Evolutionary conservation across 2,888 invertebrate genomes (phyloP).

Genomic region (Apamea anceps): DNA sequence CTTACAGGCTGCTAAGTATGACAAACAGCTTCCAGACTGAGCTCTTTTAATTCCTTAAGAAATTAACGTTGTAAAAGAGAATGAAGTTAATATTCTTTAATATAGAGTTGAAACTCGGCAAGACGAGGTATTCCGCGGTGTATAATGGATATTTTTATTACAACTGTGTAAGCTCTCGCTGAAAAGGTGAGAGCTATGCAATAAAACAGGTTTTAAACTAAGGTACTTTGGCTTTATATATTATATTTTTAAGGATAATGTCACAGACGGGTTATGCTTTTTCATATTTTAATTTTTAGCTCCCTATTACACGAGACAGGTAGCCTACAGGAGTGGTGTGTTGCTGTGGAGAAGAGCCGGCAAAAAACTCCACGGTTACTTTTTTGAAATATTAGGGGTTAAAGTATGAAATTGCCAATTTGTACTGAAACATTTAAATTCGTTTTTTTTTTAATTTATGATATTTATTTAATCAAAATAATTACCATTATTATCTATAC

Average conservation of each 20-base stretch:
- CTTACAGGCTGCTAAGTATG: neutral
- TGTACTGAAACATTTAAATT: too few species aligned
- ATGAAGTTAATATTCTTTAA: constrained; percentile 37
- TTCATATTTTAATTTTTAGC: neutral
- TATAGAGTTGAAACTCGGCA: constrained; percentile 41
- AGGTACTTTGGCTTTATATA: constrained; percentile 28
- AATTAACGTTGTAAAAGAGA: constrained; percentile 40
- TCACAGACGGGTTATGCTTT: neutral
- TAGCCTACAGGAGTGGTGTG: too few species aligned
- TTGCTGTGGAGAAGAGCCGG: too few species aligned
- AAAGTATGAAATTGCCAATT: too few species aligned
- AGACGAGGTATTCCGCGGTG: constrained; percentile 22
- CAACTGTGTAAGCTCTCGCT: constrained; percentile 32
- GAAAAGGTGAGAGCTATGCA: constrained; percentile 48
- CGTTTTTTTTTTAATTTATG: too few species aligned
- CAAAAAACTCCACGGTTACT: too few species aligned
- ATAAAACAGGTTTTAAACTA: constrained; percentile 51
- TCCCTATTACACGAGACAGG: neutral
- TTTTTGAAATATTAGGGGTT: too few species aligned
- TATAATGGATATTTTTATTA: constrained; percentile 56
- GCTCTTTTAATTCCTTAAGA: constrained; percentile 33
- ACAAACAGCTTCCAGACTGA: constrained; percentile 21
- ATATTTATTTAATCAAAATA: too few species aligned
- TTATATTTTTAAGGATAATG: constrained; percentile 19
- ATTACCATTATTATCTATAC: too few species aligned